Base-by-base conservation (phyloP, 37 sponge, comb jelly and placozoan genomes). In the Lycopodina hypogea region DNA sequence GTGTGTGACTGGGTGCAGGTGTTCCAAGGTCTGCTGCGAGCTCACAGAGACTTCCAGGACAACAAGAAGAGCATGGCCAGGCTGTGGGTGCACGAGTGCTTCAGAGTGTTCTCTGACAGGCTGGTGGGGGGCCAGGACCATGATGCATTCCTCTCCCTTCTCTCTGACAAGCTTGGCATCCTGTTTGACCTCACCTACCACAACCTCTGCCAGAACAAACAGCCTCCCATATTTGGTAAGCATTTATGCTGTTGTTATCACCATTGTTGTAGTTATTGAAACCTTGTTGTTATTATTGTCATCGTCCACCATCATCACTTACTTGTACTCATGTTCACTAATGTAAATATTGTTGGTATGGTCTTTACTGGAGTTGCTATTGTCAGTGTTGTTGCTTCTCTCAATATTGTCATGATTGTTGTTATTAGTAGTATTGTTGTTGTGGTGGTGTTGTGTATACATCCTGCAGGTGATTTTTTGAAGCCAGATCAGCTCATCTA, bases 31-130 rank as follows among this genome's bases (percentile, higher is more conserved):
- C 81, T 99, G 53, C 78, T 99, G 73, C 74, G 99, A 77, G 96
- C 99, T 57, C 94, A 99, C 78, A 93, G 90, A 69, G 93, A 99
- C 83, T 99, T 87, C 86, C 99, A 99, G 50, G 99, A 99, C 77
- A 93, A 94, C 56, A 89, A 89, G 81, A 79, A 85, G 48, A 76
- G 87, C 32, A 93, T 96, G 96, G 89, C 85, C 15, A 67, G 99
- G 8, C 91, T 99, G 3, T 99, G 99, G 99, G 83, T 99, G 11
- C 97, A 99, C 81, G 99, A 99, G 84, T 90, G 90, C 59, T 98
- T 82, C 77, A 81, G 99, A 24, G 99, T 98, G 56, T 98, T 98
- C 88, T 93, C 94, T 7, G 99, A 98, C 57, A 78, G 99, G 14
- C 79, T 99, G 32, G 90, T 93, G n/a, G 99, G 95, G 40, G 86